Evolutionary conservation across 1,140 invertebrate genomes (phyloP), one percentile per base, ranked within the genome.

Genomic region (Alviniconcha marisindica): DNA sequence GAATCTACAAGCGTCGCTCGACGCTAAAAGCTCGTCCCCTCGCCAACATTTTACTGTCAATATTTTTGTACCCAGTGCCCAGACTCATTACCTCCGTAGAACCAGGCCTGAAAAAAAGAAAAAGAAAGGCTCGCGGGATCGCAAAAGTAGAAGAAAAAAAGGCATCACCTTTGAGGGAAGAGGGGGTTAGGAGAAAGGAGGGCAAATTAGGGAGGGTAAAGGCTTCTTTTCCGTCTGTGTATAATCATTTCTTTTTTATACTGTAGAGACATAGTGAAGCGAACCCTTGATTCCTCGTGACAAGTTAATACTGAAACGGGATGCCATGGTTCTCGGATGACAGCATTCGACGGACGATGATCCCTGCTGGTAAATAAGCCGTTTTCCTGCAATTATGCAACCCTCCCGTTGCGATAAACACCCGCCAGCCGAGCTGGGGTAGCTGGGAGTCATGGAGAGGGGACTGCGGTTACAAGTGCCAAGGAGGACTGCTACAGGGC

Each of bases 401-500:
- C 73, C 73, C 73, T n/a, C 73, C 73, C 73, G 73, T 76, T 28
- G 73, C 38, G 73, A 76, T 76, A 76, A 76, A 40, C 73, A 76
- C 38, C n/a, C 31, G 33, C 28, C 51, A 12, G 51, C 12, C 24
- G 51, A 24, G 69, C 10, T 5, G 36, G 24, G 73, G 73, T 44
- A n/a, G 42, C 28, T 24, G 44, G 36, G n/a, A 38, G 24, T 4
- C 18, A 28, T 0, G 24, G 73, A n/a, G 73, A 21, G 38, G 24
- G 36, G 15, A 7, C 3, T 38, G 31, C 36, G 69, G 69, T 38
- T 33, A 38, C 10, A 38, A 71, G 18, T 7, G 38, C 21, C 28
- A 33, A 71, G 31, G n/a, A n/a, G n/a, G n/a, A n/a, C n/a, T n/a
- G n/a, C n/a, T n/a, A n/a, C n/a, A n/a, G n/a, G n/a, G n/a, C n/a